Evolutionary conservation across 2,888 invertebrate species (phyloP).

Genomic region (Synergus gifuensis): DNA sequence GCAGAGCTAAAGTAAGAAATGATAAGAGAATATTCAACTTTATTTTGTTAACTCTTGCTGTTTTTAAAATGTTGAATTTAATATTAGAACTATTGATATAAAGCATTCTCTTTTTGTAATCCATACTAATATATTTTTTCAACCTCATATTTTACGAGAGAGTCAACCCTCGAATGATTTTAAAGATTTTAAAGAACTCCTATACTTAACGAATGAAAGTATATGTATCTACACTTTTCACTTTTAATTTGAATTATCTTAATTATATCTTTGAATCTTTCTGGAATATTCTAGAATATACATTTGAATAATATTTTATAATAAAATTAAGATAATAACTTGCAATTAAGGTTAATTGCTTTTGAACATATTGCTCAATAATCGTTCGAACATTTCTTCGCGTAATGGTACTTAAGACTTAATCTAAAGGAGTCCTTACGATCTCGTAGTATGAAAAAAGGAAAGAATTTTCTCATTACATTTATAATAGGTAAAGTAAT

Average conservation of each 20-base stretch:
- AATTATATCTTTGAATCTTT: not conserved
- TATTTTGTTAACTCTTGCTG: too few species aligned
- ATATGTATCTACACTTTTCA: not conserved
- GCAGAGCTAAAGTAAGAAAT: not conserved
- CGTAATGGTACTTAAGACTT: not conserved
- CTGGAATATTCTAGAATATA: not conserved
- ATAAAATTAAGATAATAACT: not conserved
- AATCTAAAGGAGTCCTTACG: not conserved
- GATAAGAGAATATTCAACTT: not conserved
- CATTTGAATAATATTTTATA: not conserved
- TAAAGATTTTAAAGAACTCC: not conserved
- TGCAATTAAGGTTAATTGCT: not conserved
- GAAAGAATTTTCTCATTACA: not conserved
- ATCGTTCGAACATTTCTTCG: constrained; percentile 5
- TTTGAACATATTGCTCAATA: constrained; percentile 1
- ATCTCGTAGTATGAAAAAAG: not conserved
- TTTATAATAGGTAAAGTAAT: not conserved
- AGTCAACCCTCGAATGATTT: not conserved
- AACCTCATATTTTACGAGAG: not conserved
- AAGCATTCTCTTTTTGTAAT: not conserved
- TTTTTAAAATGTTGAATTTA: not conserved
- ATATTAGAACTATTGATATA: not conserved
- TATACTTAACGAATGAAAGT: not conserved
- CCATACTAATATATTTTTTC: not conserved
- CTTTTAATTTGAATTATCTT: not conserved